Conservation (phyloP, 2,797 vertebrate genomes). For the Labeo calbasu region DNA sequence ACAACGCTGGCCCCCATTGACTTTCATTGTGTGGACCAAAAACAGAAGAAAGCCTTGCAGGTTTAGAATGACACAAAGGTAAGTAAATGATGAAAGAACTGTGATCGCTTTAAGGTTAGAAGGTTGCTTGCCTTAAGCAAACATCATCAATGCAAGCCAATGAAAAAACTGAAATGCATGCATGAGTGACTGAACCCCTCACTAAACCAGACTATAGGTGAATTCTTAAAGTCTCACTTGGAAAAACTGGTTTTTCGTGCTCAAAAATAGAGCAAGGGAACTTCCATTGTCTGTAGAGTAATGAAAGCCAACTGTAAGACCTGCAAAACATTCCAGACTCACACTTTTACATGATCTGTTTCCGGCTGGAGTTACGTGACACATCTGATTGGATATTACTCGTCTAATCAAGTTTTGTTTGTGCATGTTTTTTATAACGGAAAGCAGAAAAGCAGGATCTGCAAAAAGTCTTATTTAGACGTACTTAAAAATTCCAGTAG, state of each 20-base stretch:
- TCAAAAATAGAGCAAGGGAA: constrained; percentile 20
- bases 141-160: not conserved
- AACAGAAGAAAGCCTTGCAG: not conserved
- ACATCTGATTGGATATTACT: not conserved
- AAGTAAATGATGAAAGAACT: not conserved
- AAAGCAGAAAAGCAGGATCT: constrained; percentile 10
- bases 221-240: constrained; percentile 21
- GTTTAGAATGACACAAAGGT: not conserved
- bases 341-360: not conserved
- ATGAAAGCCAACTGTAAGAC: constrained; percentile 17
- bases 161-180: not conserved
- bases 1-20: not conserved
- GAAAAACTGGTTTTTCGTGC: constrained; percentile 46
- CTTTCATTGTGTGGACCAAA: not conserved
- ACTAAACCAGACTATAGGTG: not conserved
- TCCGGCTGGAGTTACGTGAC: not conserved
- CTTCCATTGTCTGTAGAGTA: constrained; percentile 22
- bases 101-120: not conserved
- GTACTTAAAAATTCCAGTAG: not conserved
- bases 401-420: not conserved
- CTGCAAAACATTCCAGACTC: constrained; percentile 10
- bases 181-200: not conserved
- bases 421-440: not conserved
- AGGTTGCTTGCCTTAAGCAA: not conserved
- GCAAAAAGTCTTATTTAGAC: not conserved